Conservation (phyloP, 2,113 vertebrate genomes). For the Sceloporus tristichus region DNA sequence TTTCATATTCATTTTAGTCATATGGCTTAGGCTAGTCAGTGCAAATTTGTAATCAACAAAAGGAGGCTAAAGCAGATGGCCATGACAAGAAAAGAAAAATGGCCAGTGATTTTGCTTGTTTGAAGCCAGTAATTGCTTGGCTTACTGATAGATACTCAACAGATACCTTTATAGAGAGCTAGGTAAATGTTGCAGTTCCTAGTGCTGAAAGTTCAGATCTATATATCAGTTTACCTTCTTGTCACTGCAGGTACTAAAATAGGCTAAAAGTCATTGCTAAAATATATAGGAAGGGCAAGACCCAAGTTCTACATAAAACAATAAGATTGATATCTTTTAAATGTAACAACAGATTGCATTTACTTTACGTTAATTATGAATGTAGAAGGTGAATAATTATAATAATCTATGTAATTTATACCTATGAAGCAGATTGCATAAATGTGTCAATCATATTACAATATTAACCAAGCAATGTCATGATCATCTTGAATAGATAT, state of each 20-base stretch:
- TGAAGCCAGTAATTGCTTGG: constrained; percentile 61
- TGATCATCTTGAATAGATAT: not conserved
- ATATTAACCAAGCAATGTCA: not conserved
- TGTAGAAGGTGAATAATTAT: not conserved
- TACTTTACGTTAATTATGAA: constrained; percentile 27
- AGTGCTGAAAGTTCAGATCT: constrained; percentile 53
- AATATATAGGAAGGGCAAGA: constrained; percentile 55
- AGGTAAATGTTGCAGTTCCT: constrained; percentile 54
- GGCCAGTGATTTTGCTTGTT: constrained; percentile 63
- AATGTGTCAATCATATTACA: constrained; percentile 15
- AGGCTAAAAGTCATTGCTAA: constrained; percentile 3
- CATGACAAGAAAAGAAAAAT: constrained; percentile 35
- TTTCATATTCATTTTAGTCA: constrained; percentile 39
- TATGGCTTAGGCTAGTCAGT: constrained; percentile 65
- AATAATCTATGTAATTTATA: constrained; percentile 14
- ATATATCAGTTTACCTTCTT: constrained; percentile 57
- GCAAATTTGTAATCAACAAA: constrained; percentile 62
- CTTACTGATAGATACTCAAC: constrained; percentile 58
- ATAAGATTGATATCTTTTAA: constrained; percentile 44
- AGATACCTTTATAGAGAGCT: constrained; percentile 58
- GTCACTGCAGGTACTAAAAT: constrained; percentile 60
- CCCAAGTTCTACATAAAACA: constrained; percentile 44
- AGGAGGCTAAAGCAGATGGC: constrained; percentile 68
- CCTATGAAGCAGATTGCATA: not conserved
- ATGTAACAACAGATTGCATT: constrained; percentile 48